These are phyloP conservation scores for Pheucticus melanocephalus DNA, from an alignment of 2,113 vertebrate species.

Conservation along the genomic window DNA sequence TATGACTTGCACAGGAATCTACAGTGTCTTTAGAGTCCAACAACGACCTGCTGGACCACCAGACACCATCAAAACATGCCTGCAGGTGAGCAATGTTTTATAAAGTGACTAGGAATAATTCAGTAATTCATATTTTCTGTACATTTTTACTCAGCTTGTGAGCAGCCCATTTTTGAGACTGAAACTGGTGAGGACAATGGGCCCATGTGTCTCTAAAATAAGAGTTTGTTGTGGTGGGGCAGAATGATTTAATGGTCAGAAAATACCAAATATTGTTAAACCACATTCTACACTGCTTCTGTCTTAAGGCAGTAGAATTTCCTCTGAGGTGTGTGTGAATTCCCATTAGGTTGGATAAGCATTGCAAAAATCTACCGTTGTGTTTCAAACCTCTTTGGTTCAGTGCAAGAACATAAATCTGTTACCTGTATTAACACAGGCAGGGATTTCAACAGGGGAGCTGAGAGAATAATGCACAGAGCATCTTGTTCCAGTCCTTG, in stretches of 20 bases:
- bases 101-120: background rate
- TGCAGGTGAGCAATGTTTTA: background rate
- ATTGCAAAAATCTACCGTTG: background rate
- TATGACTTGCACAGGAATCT: background rate
- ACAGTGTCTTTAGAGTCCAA: background rate
- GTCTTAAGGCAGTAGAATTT: background rate
- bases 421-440: background rate
- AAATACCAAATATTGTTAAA: background rate
- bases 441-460: background rate
- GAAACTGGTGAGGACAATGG: background rate
- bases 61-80: background rate
- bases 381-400: background rate
- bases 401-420: background rate
- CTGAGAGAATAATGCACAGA: background rate
- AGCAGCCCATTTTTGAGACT: background rate
- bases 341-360: background rate
- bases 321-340: background rate
- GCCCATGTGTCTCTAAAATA: background rate
- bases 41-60: background rate
- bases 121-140: background rate
- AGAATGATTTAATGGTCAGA: background rate
- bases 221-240: accelerated
- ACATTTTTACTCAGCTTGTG: background rate
- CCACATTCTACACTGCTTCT: background rate
- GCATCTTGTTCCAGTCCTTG: background rate